Evolutionary conservation across 23 tunicate genomes (phyloP).

Genomic region (Halocynthia aurantium): DNA sequence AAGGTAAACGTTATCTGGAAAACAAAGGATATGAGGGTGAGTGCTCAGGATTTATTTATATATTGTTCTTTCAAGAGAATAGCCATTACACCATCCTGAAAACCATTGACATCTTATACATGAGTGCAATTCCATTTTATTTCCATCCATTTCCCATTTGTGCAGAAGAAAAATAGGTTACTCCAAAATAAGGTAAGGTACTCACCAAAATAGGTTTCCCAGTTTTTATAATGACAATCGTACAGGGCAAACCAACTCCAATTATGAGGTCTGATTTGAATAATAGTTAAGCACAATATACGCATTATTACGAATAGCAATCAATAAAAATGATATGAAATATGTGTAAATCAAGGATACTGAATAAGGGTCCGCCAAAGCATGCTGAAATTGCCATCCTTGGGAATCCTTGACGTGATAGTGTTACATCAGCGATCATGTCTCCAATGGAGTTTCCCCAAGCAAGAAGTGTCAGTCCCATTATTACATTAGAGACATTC

Average conservation of each 20-base stretch:
- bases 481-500: slow-evolving; percentile 83
- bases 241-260: slow-evolving; percentile 70
- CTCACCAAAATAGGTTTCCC: slow-evolving; percentile 25
- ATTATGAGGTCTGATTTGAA: slow-evolving; percentile 37
- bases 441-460: slow-evolving; percentile 95
- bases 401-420: slow-evolving; percentile 84
- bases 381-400: slow-evolving; percentile 90
- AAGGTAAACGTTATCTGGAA: slow-evolving; percentile 50
- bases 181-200: neutral
- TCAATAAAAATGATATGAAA: neutral
- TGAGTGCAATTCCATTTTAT: no score
- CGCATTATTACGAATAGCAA: neutral
- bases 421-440: slow-evolving; percentile 79
- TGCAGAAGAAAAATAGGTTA: no score
- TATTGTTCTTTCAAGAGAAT: no score
- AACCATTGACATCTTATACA: no score
- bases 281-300: slow-evolving; percentile 17
- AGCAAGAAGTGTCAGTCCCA: slow-evolving; percentile 95
- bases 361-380: slow-evolving; percentile 91
- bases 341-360: slow-evolving; percentile 57
- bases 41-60: no score
- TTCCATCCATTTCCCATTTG: no score
- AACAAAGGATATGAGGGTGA: neutral
- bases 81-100: no score
- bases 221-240: slow-evolving; percentile 34